Percentiles rank a stretch among this genome's conserved stretches.
These are phyloP conservation scores for Squalus acanthias DNA, from an alignment of 2,797 vertebrate genomes.

Conservation along the genomic window DNA sequence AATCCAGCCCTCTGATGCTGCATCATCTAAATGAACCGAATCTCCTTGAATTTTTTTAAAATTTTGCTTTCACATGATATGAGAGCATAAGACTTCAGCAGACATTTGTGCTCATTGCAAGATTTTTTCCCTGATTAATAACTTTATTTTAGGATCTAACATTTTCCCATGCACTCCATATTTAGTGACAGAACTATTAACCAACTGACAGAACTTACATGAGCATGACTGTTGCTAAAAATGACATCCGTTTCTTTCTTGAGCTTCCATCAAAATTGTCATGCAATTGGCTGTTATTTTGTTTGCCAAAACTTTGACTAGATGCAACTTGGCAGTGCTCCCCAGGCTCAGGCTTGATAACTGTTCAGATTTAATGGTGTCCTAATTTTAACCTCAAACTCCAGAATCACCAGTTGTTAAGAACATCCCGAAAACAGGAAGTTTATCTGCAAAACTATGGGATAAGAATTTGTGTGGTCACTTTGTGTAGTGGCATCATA, in stretches of 20 bases:
- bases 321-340: not conserved
- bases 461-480: not conserved
- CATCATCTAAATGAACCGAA: not conserved
- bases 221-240: constrained; percentile 49
- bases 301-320: not conserved
- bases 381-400: not conserved
- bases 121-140: constrained; percentile 33
- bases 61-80: not conserved
- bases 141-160: constrained; percentile 43
- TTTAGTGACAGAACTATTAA: constrained; percentile 51
- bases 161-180: constrained; percentile 47
- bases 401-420: not conserved
- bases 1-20: not conserved
- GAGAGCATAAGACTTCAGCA: not conserved
- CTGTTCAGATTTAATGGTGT: not conserved
- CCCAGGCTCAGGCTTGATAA: not conserved
- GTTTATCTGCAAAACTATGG: not conserved
- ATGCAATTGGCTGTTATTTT: not conserved
- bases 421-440: not conserved
- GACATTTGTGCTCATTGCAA: not conserved
- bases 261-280: constrained; percentile 40
- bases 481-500: not conserved
- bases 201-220: constrained; percentile 55
- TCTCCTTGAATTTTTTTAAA: not conserved
- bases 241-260: constrained; percentile 40